Conservation (phyloP, 2,797 vertebrate species). For the Monodelphis domestica region DNA sequence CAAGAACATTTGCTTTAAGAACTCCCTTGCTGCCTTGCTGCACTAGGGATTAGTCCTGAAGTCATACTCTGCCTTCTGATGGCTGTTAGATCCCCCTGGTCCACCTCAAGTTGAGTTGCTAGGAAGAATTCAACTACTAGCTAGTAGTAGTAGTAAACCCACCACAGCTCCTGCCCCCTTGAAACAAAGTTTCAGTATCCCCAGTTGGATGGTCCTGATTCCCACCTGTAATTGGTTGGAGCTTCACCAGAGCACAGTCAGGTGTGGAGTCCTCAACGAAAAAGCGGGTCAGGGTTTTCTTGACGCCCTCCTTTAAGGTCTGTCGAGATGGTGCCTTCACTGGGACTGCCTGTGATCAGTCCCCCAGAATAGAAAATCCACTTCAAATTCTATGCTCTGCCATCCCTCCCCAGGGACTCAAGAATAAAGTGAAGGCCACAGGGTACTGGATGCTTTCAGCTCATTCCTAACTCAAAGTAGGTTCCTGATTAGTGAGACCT, state of each 20-base stretch:
- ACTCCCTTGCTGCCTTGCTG: not conserved
- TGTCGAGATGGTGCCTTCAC: constrained; percentile 77
- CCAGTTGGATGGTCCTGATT: not conserved
- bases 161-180: not conserved
- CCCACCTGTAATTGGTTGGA: constrained; percentile 85
- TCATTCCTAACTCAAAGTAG: not conserved
- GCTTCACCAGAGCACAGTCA: constrained; percentile 84
- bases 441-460: not conserved
- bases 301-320: constrained; percentile 81
- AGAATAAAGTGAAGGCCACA: not conserved
- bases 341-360: constrained; percentile 78
- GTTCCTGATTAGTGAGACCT: not conserved
- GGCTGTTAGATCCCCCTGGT: not conserved
- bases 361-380: constrained; percentile 7
- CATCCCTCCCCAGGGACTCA: not conserved
- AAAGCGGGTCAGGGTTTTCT: constrained; percentile 82
- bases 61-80: not conserved
- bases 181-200: not conserved
- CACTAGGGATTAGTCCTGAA: not conserved
- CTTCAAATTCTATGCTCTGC: not conserved
- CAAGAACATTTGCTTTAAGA: not conserved
- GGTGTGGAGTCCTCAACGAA: constrained; percentile 70
- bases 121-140: not conserved
- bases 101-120: not conserved
- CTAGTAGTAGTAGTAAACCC: not conserved